Evolutionary conservation across 2,797 vertebrate genomes (phyloP), one percentile per base, ranked within the genome.

Genomic region (Chelmon rostratus): DNA sequence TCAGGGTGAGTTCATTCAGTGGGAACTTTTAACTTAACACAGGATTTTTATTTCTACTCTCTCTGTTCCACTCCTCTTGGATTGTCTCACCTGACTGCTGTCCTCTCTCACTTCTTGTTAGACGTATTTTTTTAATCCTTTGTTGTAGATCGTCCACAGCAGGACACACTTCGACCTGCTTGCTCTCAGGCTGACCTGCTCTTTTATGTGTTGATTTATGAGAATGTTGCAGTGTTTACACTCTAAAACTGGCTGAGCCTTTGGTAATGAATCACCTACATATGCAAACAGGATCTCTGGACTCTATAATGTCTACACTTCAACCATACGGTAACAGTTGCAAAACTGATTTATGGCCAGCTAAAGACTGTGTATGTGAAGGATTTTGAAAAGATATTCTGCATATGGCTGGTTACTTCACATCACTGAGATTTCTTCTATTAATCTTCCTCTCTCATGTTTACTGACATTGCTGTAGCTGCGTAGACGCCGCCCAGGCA

Each of bases 1-100:
- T 7, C 52, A n/a, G 52, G 90, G 92, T 93, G 87, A 93, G 92
- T 93, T 80, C 23, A 72, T 58, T 75, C 62, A 42, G 33, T 35
- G 19, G 40, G 25, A 49, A 75, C 78, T 47, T 50, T 70, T 33
- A 35, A 44, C 31, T 54, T 33, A 4, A 42, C 3, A 44, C 2
- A 28, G 1, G 49, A 21, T 57, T n/a, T 63, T 42, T 1, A 13
- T 10, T 50, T 47, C 8, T 10, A 0, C 31, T 50, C 9, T 46
- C 11, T 38, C 3, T 21, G 3, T 63, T 46, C 1, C 6, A 40
- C 62, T 57, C 8, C 11, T 33, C 21, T 42, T 31, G 1, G 28
- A 12, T 66, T 28, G 15, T 21, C 23, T 73, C 10, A 56, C 19
- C 6, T 44, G 9, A 42, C 12, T 6, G 0, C 31, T 2, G 6